Conservation (phyloP, 2,797 vertebrate species). For the Geotria australis region DNA sequence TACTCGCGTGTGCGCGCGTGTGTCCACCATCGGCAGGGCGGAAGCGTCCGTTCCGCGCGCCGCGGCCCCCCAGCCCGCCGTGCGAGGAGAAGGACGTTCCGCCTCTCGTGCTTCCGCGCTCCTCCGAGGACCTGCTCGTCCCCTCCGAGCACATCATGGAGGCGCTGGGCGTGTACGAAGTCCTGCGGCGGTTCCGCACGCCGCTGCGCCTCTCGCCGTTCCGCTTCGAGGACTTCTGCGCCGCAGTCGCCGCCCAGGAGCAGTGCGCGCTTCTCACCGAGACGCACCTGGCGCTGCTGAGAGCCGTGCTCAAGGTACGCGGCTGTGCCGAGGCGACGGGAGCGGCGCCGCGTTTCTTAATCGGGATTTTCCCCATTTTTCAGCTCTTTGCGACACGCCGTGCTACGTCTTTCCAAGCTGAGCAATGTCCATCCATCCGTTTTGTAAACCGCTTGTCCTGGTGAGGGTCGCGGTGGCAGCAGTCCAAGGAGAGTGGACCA, state of each 20-base stretch:
- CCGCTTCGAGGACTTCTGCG: conserved; percentile 84
- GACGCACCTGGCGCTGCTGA: conserved; percentile 65
- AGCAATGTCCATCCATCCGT: no score
- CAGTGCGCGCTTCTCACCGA: conserved; percentile 83
- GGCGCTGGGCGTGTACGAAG: conserved; percentile 63
- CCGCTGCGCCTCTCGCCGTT: conserved; percentile 74
- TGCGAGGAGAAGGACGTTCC: conserved; percentile 63
- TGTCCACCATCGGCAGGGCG: conserved; percentile 17
- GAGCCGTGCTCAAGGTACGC: conserved; percentile 24
- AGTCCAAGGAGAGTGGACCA: no score
- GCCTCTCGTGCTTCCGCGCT: conserved; percentile 52
- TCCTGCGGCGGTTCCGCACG: conserved; percentile 70
- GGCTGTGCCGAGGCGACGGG: no score
- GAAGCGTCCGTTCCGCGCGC: conserved; percentile 23
- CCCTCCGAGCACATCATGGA: conserved; percentile 59
- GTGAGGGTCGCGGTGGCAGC: no score
- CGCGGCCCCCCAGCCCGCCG: conserved; percentile 41
- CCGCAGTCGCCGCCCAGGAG: conserved; percentile 60
- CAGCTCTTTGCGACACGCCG: no score
- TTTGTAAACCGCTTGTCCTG: no score
- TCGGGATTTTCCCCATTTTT: no score
- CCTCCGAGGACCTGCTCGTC: conserved; percentile 74
- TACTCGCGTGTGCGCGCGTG: no score
- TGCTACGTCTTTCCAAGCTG: no score
- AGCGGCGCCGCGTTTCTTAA: no score